These are phyloP conservation scores for Monochamus saltuarius DNA, from an alignment of 1,140 invertebrate species.

Conservation along the genomic window DNA sequence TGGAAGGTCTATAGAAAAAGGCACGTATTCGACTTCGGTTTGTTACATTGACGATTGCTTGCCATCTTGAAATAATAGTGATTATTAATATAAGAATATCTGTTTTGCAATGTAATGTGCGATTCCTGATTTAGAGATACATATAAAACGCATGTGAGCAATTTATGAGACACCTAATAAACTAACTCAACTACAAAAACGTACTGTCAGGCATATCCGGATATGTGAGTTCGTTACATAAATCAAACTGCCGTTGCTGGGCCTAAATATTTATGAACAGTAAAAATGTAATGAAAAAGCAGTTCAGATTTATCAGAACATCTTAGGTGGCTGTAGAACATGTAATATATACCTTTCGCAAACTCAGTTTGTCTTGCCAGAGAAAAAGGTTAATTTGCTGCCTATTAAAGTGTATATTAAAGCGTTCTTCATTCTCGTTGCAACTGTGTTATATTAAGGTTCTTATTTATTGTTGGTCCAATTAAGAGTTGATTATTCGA, in stretches of 20 bases:
- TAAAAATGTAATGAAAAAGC: conserved; percentile 32
- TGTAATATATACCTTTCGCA: conserved; percentile 16
- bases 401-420: not conserved
- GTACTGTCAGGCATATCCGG: conserved; percentile 25
- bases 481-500: too few relatives aligned
- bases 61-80: too few relatives aligned
- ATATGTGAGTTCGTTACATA: conserved; percentile 30
- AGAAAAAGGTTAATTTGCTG: not conserved
- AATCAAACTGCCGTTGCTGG: conserved; percentile 29
- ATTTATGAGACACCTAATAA: conserved; percentile 29
- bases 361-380: not conserved
- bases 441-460: not conserved
- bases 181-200: conserved; percentile 18
- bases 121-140: conserved; percentile 19
- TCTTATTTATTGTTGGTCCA: not conserved
- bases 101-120: not conserved
- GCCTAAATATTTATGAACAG: conserved; percentile 35
- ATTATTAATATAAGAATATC: too few relatives aligned
- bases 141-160: conserved; percentile 21
- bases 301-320: conserved; percentile 28
- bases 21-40: too few relatives aligned
- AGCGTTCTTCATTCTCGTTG: not conserved
- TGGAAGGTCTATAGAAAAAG: too few relatives aligned
- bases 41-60: too few relatives aligned
- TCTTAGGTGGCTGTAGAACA: conserved; percentile 25